phyloP scores from a whole-genome alignment of 2,888 invertebrate species.

The Drosophila kuntzei region DNA sequence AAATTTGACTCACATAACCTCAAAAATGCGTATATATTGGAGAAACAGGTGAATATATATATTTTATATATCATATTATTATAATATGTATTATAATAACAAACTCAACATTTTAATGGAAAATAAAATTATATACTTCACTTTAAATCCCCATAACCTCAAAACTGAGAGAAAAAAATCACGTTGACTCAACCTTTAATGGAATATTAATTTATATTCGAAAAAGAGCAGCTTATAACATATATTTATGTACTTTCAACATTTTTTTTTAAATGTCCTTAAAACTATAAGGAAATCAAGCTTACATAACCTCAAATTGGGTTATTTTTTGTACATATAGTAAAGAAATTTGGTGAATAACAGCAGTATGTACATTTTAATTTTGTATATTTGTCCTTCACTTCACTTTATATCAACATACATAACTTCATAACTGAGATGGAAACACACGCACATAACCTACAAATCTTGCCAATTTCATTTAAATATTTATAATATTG shows the following conservation, averaged over 20 bases:
- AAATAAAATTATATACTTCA: not conserved
- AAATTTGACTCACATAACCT: not conserved
- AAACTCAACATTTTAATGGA: not conserved
- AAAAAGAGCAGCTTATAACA: no score
- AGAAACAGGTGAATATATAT: no score
- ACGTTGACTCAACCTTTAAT: no score
- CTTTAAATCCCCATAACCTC: not conserved
- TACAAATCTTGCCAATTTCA: not conserved
- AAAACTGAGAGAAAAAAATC: not conserved
- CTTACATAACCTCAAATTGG: constrained; percentile 4
- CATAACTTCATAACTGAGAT: not conserved
- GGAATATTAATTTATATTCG: no score
- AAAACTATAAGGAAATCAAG: not conserved
- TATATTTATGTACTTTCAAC: no score
- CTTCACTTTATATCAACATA: not conserved
- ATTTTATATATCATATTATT: no score
- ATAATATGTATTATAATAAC: no score
- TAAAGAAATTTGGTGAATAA: not conserved
- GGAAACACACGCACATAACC: not conserved
- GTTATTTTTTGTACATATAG: not conserved
- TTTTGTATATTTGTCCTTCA: not conserved
- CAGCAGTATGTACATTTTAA: not conserved
- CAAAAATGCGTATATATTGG: not conserved
- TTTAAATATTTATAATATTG: not conserved
- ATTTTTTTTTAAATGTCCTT: no score